Base-by-base conservation (phyloP, 2,888 invertebrate species). In the Papilio elwesi region DNA sequence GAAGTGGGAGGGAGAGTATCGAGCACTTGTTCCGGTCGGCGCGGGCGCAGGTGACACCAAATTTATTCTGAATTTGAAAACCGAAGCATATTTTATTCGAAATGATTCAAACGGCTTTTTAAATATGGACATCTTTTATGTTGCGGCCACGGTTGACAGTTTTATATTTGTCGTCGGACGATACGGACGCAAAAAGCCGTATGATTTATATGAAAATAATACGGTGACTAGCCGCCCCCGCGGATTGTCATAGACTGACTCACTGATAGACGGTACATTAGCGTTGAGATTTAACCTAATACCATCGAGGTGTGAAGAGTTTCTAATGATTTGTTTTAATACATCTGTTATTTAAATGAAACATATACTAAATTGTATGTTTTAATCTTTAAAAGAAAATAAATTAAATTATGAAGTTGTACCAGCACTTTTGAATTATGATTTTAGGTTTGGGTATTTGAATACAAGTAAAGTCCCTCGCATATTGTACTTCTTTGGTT, bases 31-130 rank as follows among this genome's bases (percentile, higher is more conserved):
- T 93, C 93, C 93, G 93, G 93, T 88, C 57, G 48, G 90, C 90
- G 84, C 85, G 77, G 84, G 85, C 89, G 93, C 93, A 93, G 93
- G 93, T 93, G 93, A 93, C 93, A 93, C 87, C 79, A 91, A 93
- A 93, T 93, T 92, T 93, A 93, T 93, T 93, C 93, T 86, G 90
- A 92, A 92, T 92, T 92, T 92, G 90, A 93, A 92, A 93, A 91
- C 88, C 92, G 90, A 91, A 89, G 88, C 86, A 91, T 92, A 93
- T 92, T 90, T 92, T 88, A 92, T 90, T 85, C 86, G 90, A 87
- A 87, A 90, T 87, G 89, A 91, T 90, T 88, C 91, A 92, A 93
- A 93, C 91, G 92, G 88, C 92, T 89, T 92, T 92, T 93, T 93
- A 92, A 92, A 93, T 92, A 91, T 91, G 92, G 88, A 90, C 90